Evolutionary conservation across 2,888 invertebrate genomes (phyloP), one percentile per base, ranked within the genome.

Genomic region (Amphimallon solstitiale): DNA sequence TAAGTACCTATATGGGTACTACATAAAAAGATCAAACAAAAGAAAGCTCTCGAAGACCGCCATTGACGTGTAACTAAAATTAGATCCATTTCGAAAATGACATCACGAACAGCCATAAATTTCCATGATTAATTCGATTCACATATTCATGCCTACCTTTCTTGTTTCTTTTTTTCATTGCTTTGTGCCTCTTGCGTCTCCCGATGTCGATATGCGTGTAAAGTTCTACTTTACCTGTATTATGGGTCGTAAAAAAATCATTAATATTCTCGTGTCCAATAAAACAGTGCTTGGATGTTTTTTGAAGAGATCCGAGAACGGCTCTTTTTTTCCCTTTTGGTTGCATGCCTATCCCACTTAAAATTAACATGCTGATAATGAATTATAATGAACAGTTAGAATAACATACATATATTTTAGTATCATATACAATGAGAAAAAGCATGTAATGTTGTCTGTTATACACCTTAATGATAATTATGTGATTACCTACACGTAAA

Each of bases 101-200:
- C 62, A 62, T 62, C 62, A 62, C 62, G 62, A 62, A 62, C 40
- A 51, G 29, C 29, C 51, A 38, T 62, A 62, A 62, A 62, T 62
- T 62, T 40, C n/a, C 38, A 62, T 62, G 62, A 62, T 51, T 62
- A 62, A 62, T 62, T 38, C 49, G 62, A 51, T 62, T 51, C 51
- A 40, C 62, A 62, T 62, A 62, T 62, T 62, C 62, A 51, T 54
- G 54, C 38, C 12, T 52, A 14, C 17, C 14, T 3, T 29, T 52
- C 38, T 38, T 40, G 10, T 43, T 38, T 45, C 43, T 59, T 21
- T 23, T 54, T 54, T 21, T 54, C 40, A 9, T 1, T 19, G 5
- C 5, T 12, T 15, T 45, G 7, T 43, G 14, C 43, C 43, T 43
- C 19, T 12, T 21, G 19, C 56, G 38, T 59, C 34, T 45, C 14